Percentiles rank a stretch among this genome's conserved stretches.
Evolutionary conservation across 2,113 vertebrate genomes (phyloP).

Genomic region (Tetrax tetrax): DNA sequence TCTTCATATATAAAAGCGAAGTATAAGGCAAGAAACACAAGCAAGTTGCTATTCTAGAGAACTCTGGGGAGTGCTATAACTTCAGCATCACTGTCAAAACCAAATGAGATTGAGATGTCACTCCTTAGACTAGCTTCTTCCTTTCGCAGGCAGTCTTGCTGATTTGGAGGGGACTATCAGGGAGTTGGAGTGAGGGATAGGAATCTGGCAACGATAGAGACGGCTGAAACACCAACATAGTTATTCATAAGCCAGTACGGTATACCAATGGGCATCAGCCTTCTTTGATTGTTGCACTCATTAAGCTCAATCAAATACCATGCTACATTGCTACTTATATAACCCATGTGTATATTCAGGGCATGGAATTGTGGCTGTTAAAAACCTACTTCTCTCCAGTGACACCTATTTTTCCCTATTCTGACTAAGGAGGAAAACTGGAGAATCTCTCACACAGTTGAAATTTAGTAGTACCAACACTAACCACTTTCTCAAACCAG

Average conservation of each 20-base stretch:
- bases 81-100: background rate
- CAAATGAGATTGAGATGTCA: rapidly evolving
- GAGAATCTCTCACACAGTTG: background rate
- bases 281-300: rapidly evolving
- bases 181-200: background rate
- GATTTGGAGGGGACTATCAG: background rate
- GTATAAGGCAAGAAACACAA: background rate
- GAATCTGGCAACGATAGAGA: background rate
- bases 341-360: background rate
- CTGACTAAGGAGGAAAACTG: background rate
- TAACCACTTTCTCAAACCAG: background rate
- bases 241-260: background rate
- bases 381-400: background rate
- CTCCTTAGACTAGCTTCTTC: background rate
- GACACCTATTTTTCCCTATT: background rate
- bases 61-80: background rate
- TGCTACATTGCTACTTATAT: background rate
- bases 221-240: background rate
- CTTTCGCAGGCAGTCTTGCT: background rate
- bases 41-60: background rate
- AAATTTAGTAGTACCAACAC: background rate
- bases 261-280: rapidly evolving
- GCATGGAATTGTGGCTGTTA: background rate
- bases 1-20: background rate
- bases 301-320: background rate